A percentile compares a stretch with the other conserved stretches of the same genome.
phyloP scores from a whole-genome alignment of 2,888 invertebrate species.

The Rotaria socialis region DNA sequence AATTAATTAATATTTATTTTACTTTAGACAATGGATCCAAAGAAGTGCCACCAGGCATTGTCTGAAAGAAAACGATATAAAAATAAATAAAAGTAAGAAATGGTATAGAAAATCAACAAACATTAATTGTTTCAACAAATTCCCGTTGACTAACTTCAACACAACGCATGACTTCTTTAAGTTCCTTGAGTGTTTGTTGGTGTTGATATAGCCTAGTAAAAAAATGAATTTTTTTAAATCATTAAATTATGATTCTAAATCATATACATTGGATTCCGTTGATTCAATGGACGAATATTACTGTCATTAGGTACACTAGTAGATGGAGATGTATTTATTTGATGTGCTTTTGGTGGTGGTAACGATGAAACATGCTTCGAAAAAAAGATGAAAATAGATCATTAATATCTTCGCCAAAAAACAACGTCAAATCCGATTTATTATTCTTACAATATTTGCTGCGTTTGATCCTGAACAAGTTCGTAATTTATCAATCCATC shows the following conservation, averaged over 20 bases:
- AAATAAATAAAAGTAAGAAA: no score
- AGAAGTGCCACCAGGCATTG: not conserved
- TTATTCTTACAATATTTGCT: not conserved
- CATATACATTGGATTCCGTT: not conserved
- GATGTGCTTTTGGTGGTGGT: not conserved
- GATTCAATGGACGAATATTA: not conserved
- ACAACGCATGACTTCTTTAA: conserved; percentile 20
- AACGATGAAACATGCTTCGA: conserved; percentile 24
- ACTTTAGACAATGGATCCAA: not conserved
- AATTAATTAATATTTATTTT: not conserved
- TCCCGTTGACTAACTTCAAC: conserved; percentile 14
- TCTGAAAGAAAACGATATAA: not conserved
- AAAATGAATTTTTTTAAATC: not conserved
- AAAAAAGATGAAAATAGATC: not conserved
- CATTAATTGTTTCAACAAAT: conserved; percentile 35
- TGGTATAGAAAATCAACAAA: not conserved
- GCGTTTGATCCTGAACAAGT: not conserved
- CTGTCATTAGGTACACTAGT: not conserved
- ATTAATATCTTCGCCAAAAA: no score
- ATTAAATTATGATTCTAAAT: not conserved
- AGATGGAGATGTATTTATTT: not conserved
- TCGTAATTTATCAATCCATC: conserved; percentile 24
- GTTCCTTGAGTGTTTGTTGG: not conserved
- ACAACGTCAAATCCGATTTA: not conserved
- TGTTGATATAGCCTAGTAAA: not conserved